Conservation (phyloP, 2,113 vertebrate genomes). For the Solenodon paradoxus region DNA sequence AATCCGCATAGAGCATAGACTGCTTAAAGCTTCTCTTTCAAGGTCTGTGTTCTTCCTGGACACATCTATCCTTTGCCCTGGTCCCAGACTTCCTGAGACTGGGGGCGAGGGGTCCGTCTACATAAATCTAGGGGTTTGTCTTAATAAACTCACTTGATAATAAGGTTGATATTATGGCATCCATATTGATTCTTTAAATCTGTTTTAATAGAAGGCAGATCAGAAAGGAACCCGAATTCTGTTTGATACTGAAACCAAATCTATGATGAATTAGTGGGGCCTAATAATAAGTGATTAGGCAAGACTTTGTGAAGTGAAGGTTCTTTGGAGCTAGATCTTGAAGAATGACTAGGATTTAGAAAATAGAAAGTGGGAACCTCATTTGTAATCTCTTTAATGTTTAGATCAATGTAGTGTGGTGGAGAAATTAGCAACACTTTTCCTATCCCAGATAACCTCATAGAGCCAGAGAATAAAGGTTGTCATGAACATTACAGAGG, state of each 20-base stretch:
- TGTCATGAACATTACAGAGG: not conserved
- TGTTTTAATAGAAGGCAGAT: not conserved
- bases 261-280: not conserved
- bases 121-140: not conserved
- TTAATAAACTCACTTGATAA: not conserved
- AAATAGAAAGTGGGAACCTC: not conserved
- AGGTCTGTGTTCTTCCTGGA: not conserved
- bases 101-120: not conserved
- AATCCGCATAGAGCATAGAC: not conserved
- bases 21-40: not conserved
- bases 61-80: not conserved
- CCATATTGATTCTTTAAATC: not conserved
- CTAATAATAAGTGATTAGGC: not conserved
- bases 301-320: not conserved
- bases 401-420: not conserved
- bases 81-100: not conserved
- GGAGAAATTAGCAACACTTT: not conserved
- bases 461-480: not conserved
- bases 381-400: not conserved
- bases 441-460: not conserved
- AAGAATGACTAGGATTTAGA: not conserved
- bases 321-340: not conserved
- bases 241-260: not conserved
- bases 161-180: not conserved
- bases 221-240: not conserved